Evolutionary conservation across 2,888 invertebrate species (phyloP).

Genomic region (Orthosia cruda): DNA sequence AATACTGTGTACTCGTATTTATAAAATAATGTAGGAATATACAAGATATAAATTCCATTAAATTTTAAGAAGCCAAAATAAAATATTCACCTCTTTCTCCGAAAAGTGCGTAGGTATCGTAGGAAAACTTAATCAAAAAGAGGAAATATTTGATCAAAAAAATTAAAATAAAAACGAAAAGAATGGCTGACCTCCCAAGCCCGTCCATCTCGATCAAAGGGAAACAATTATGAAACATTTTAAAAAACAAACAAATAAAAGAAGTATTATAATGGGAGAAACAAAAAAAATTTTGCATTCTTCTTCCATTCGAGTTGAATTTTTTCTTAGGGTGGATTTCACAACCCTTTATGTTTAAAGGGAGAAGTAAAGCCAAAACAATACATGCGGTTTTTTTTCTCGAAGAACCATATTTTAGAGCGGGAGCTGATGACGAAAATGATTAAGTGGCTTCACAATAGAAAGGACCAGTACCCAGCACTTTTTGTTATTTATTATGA

Average conservation of each 20-base stretch:
- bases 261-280: conserved; percentile 69
- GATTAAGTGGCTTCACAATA: not conserved
- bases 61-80: conserved; percentile 1
- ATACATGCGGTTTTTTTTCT: conserved; percentile 77
- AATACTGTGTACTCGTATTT: not conserved
- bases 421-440: conserved; percentile 55
- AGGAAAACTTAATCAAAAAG: conserved; percentile 57
- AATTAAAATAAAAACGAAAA: conserved; percentile 47
- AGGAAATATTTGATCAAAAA: conserved; percentile 60
- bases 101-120: conserved; percentile 52
- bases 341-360: conserved; percentile 83
- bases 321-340: conserved; percentile 83
- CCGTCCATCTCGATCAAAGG: conserved; percentile 72
- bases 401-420: conserved; percentile 70
- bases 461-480: not conserved
- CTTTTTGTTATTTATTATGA: too few relatives aligned
- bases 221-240: conserved; percentile 74
- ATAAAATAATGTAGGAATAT: too few relatives aligned
- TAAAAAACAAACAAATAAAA: conserved; percentile 74
- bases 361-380: conserved; percentile 79
- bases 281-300: conserved; percentile 81
- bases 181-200: conserved; percentile 63
- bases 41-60: not conserved
- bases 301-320: conserved; percentile 80
- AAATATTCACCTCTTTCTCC: conserved; percentile 34